Conservation (phyloP, 1,140 invertebrate species). For the Trypoxylus dichotomus region DNA sequence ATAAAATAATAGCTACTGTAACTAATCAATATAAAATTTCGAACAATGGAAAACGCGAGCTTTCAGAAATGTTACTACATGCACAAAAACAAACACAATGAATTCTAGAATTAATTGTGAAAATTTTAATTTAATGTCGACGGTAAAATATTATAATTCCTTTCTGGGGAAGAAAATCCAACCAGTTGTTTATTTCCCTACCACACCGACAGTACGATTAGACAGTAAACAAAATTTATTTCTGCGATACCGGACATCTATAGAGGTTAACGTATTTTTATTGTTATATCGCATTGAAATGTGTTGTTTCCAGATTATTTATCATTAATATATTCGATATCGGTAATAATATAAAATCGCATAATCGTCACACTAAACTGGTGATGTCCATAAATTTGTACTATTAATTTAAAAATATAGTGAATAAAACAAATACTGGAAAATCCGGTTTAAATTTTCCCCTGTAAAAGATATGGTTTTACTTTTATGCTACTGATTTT, state of each 20-base stretch:
- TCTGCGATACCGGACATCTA: background rate
- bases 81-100: no score
- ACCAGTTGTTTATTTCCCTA: background rate
- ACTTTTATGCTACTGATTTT: background rate
- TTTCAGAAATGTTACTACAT: no score
- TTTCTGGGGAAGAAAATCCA: conserved; percentile 6
- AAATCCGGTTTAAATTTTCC: background rate
- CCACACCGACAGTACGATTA: background rate
- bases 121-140: background rate
- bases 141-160: conserved; percentile 1
- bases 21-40: background rate
- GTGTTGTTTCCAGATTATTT: background rate
- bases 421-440: background rate
- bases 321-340: background rate
- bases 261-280: conserved; percentile 2
- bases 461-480: background rate
- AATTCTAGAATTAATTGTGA: background rate
- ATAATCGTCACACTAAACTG: background rate
- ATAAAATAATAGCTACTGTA: background rate
- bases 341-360: background rate
- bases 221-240: conserved; percentile 9
- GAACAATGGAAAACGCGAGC: no score
- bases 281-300: background rate
- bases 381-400: background rate
- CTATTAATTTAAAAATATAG: background rate